Evolutionary conservation across 1,140 invertebrate genomes (phyloP), one percentile per base, ranked within the genome.

Genomic region (Aphidius gifuensis): DNA sequence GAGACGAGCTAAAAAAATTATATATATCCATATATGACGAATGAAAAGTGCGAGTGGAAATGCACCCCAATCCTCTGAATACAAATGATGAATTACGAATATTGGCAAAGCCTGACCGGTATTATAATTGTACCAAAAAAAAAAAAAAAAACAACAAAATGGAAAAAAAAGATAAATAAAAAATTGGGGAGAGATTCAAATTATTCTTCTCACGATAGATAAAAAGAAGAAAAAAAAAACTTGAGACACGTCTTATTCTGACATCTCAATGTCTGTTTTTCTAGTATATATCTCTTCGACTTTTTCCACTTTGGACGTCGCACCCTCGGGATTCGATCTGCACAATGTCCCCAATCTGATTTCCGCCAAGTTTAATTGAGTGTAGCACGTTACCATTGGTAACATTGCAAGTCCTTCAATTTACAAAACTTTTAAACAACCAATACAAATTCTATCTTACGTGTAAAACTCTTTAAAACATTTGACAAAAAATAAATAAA

Each of bases 71-170:
- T 71, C 68, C 67, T 72, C 68, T 74, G 78, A 77, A 80, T 80
- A 80, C 76, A 80, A 80, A 80, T 80, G 76, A 80, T 78, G 76
- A 80, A 79, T 80, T 80, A 79, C 75, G 72, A 72, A 73, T 74
- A 78, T 80, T 74, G 78, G 50, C 9, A 39, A 39, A 39, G 50
- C 50, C 50, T 53, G 23, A 32, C 23, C 23, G 1, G 23, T 32
- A 32, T 32, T 32, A 32, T 32, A 44, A 44, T 44, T 44, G 9
- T 8, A 44, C 16, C 16, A 16, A 44, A 44, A 44, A 44, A 44
- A 8, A 8, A 44, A 44, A 44, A 3, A 44, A 44, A 44, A 44
- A 11, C 9, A 7, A 44, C 9, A 5, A 44, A 44, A 44, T 44
- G 2, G 2, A 44, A 44, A 44, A 44, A 44, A 44, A 44, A 44